Evolutionary conservation across 2,113 vertebrate species (phyloP).

Genomic region (Pachyramphus minor): DNA sequence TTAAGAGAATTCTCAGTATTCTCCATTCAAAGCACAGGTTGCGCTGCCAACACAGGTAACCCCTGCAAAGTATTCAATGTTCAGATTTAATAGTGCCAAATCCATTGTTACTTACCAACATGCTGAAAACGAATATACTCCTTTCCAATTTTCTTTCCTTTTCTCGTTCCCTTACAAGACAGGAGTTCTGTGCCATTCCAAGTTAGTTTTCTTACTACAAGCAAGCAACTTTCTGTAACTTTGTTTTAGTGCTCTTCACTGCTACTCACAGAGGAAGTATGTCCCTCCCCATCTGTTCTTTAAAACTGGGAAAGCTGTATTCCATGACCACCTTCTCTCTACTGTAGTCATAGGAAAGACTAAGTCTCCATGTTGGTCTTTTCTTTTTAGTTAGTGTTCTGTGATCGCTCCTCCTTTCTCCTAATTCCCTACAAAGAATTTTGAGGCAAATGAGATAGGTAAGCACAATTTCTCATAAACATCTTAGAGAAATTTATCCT

Average conservation of each 20-base stretch:
- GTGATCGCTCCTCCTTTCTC: not conserved
- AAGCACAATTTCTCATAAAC: not conserved
- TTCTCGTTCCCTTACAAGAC: not conserved
- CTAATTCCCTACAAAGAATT: not conserved
- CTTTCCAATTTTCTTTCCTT: not conserved
- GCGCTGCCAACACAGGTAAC: not conserved
- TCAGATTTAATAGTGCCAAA: not conserved
- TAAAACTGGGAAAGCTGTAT: not conserved
- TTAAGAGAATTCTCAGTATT: not conserved
- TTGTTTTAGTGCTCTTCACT: not conserved
- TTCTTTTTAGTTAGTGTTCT: not conserved
- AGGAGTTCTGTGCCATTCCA: not conserved
- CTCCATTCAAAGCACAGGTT: not conserved
- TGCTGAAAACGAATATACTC: not conserved
- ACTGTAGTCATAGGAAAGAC: not conserved
- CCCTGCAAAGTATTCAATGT: not conserved
- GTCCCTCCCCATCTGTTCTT: not conserved
- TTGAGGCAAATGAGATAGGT: not conserved
- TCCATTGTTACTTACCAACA: not conserved
- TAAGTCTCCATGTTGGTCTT: not conserved
- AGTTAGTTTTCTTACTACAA: not conserved
- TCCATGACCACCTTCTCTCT: not conserved
- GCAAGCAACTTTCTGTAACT: not conserved
- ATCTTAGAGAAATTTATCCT: not conserved
- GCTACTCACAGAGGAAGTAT: not conserved